A percentile compares a stretch with the other conserved stretches of the same genome.
These are phyloP conservation scores for Ramphastos sulfuratus DNA, from an alignment of 2,113 vertebrate genomes.

Conservation along the genomic window DNA sequence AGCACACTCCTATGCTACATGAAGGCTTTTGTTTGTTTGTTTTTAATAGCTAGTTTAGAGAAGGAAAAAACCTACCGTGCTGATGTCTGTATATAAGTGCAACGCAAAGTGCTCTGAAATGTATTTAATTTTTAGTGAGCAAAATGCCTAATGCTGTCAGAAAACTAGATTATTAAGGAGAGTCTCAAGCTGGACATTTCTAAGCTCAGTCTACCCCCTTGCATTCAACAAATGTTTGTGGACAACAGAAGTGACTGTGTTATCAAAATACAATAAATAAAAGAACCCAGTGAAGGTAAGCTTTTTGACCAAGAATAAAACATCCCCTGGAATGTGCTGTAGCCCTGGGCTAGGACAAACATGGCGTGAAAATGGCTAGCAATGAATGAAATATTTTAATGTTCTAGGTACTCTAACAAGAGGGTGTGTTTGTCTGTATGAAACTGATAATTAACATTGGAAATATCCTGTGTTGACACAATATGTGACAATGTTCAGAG, in stretches of 20 bases:
- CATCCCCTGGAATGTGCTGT: not conserved
- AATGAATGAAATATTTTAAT: not conserved
- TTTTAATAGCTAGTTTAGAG: not conserved
- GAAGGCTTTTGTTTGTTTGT: not conserved
- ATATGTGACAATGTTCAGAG: not conserved
- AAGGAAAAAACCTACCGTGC: not conserved
- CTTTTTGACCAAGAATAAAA: constrained; percentile 19
- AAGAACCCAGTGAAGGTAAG: not conserved
- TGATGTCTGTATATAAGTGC: not conserved
- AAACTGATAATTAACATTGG: constrained; percentile 32
- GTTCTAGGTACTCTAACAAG: not conserved
- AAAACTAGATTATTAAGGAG: not conserved
- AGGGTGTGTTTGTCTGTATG: not conserved
- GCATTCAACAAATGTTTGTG: not conserved
- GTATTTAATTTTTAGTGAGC: not conserved
- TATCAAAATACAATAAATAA: constrained; percentile 14
- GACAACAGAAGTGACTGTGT: not conserved
- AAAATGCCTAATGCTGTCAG: not conserved
- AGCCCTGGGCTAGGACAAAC: not conserved
- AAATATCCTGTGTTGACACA: constrained; percentile 6
- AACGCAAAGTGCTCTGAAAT: not conserved
- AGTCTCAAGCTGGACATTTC: not conserved
- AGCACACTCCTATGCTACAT: not conserved
- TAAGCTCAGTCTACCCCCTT: not conserved
- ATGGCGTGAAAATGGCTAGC: not conserved